Percentiles rank a stretch among this genome's conserved stretches.
These are phyloP conservation scores for Rhinoraja longicauda DNA, from an alignment of 2,797 vertebrate genomes.

Conservation along the genomic window DNA sequence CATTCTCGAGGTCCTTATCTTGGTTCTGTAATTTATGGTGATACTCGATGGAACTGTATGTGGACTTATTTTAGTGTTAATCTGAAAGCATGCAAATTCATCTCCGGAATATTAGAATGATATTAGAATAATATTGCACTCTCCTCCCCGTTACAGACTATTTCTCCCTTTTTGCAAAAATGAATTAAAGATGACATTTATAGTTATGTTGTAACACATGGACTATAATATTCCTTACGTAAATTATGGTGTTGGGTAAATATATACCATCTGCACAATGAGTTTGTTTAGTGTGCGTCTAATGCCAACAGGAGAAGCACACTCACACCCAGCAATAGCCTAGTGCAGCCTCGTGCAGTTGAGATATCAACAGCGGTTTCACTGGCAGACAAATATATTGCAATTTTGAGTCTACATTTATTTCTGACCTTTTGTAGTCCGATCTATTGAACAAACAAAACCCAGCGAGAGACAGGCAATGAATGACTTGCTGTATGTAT, in stretches of 20 bases:
- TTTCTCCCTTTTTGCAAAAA: not conserved
- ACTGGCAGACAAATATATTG: not conserved
- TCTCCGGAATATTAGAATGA: slow-evolving; percentile 74
- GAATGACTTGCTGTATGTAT: no score
- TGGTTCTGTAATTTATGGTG: slow-evolving; percentile 83
- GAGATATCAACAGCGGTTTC: not conserved
- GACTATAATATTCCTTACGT: slow-evolving; percentile 1
- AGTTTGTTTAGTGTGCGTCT: not conserved
- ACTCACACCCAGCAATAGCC: not conserved
- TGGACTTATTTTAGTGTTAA: slow-evolving; percentile 74
- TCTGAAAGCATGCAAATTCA: slow-evolving; percentile 75
- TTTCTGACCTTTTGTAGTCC: not conserved
- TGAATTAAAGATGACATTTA: slow-evolving; percentile 35
- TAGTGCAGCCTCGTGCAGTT: not conserved
- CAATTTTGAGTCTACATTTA: not conserved
- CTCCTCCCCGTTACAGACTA: slow-evolving; percentile 11
- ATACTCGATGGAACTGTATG: slow-evolving; percentile 86
- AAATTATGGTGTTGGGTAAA: not conserved
- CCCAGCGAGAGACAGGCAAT: not conserved
- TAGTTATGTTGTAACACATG: not conserved
- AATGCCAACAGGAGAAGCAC: not conserved
- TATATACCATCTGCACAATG: not conserved
- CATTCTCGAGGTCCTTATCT: slow-evolving; percentile 85
- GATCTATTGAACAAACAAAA: not conserved
- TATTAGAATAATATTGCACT: slow-evolving; percentile 3